These are phyloP conservation scores for Acromyrmex echinatior DNA, from an alignment of 1,140 invertebrate species.

Conservation along the genomic window DNA sequence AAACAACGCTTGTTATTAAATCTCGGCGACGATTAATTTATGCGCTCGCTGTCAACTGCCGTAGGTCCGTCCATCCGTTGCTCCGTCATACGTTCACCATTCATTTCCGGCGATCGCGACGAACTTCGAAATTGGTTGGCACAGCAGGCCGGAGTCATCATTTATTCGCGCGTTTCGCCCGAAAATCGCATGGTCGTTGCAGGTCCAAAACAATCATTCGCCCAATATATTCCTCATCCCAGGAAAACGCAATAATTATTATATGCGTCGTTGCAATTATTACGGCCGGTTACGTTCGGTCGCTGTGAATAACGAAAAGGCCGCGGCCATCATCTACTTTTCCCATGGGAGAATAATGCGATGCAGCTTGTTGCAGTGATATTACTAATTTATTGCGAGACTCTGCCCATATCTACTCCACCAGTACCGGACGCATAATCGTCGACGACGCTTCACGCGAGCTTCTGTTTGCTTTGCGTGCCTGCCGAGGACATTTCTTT, in stretches of 20 bases:
- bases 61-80: background rate
- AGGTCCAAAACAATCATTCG: constrained; percentile 20
- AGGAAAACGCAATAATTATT: constrained; percentile 62
- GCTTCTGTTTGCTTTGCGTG: background rate
- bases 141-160: background rate
- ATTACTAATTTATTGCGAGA: constrained; percentile 63
- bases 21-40: constrained; percentile 61
- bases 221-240: background rate
- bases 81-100: background rate
- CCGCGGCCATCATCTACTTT: background rate
- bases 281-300: constrained; percentile 23
- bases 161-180: constrained; percentile 52
- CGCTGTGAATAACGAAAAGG: constrained; percentile 49
- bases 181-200: constrained; percentile 15
- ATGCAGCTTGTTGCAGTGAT: constrained; percentile 52
- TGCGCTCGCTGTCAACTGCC: constrained; percentile 46
- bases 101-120: constrained; percentile 23
- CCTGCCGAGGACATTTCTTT: background rate
- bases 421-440: background rate
- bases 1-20: constrained; percentile 59
- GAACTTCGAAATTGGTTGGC: background rate
- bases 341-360: constrained; percentile 15
- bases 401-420: too few species aligned
- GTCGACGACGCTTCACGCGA: constrained; percentile 7
- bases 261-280: constrained; percentile 47